Evolutionary conservation across 2,888 invertebrate species (phyloP).

Genomic region (Acrobeloides nanus): DNA sequence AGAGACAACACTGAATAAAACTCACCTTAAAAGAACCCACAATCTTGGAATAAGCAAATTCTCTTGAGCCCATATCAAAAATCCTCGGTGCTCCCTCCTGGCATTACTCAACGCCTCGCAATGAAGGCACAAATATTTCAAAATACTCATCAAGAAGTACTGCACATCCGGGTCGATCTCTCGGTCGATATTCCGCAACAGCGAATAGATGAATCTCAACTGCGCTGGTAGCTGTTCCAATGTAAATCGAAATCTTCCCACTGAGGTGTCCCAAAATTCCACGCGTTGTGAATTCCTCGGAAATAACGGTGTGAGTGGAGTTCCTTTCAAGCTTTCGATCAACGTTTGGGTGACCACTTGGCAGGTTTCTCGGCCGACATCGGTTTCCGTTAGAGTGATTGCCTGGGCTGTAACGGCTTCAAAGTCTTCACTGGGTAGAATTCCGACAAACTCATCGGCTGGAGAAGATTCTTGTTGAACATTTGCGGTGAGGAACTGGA

Average conservation of each 20-base stretch:
- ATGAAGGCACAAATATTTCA: constrained; percentile 81
- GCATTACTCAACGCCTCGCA: constrained; percentile 83
- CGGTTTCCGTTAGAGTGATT: constrained; percentile 78
- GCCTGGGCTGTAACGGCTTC: constrained; percentile 76
- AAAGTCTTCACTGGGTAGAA: constrained; percentile 66
- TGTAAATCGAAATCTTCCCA: constrained; percentile 82
- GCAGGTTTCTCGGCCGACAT: constrained; percentile 68
- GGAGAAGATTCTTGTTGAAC: constrained; percentile 14
- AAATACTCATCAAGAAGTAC: constrained; percentile 81
- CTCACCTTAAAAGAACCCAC: no score
- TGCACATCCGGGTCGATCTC: constrained; percentile 76
- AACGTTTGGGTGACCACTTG: constrained; percentile 71
- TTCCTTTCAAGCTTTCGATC: constrained; percentile 61
- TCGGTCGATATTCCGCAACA: constrained; percentile 59
- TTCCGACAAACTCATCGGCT: constrained; percentile 72
- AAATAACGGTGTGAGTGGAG: constrained; percentile 11
- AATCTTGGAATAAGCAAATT: constrained; percentile 85
- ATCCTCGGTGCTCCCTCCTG: constrained; percentile 68
- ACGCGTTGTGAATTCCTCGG: constrained; percentile 11
- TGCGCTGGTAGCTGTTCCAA: constrained; percentile 82
- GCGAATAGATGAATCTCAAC: constrained; percentile 81
- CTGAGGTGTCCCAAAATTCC: constrained; percentile 79
- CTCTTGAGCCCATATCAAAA: constrained; percentile 65
- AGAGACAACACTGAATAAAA: no score
- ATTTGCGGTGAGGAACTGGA: constrained; percentile 1